Conservation (phyloP, 2,797 vertebrate species). For the Schizopygopsis malacanthus region DNA sequence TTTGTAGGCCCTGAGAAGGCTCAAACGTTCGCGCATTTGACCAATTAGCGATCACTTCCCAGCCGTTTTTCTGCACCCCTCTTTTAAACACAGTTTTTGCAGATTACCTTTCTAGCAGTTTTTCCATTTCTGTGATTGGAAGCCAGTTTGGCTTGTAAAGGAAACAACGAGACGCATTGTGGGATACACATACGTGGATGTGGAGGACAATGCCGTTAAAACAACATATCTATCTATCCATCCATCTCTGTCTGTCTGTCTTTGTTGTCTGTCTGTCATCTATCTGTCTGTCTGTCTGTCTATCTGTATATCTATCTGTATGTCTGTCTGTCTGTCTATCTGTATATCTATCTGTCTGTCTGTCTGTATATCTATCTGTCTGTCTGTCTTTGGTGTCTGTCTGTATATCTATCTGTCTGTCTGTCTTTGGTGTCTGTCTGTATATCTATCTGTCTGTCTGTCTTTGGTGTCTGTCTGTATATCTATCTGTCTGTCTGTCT, state of each 20-base stretch:
- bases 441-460: not conserved
- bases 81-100: fast-evolving
- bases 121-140: not conserved
- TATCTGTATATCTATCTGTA: not conserved
- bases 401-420: not conserved
- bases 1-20: not conserved
- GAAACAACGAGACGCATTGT: slow-evolving; percentile 71
- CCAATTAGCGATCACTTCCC: not conserved
- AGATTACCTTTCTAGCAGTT: slow-evolving; percentile 66
- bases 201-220: slow-evolving; percentile 53
- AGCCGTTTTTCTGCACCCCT: not conserved
- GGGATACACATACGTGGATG: slow-evolving; percentile 66
- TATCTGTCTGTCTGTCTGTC: not conserved
- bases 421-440: not conserved
- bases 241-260: not conserved
- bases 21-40: not conserved
- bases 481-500: not conserved
- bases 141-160: slow-evolving; percentile 61
- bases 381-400: fast-evolving
- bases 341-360: not conserved
- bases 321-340: not conserved
- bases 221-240: not conserved
- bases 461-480: not conserved
- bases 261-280: too few relatives aligned
- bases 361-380: not conserved